phyloP scores from a whole-genome alignment of 2,888 invertebrate genomes.

The Athetis lepigone region DNA sequence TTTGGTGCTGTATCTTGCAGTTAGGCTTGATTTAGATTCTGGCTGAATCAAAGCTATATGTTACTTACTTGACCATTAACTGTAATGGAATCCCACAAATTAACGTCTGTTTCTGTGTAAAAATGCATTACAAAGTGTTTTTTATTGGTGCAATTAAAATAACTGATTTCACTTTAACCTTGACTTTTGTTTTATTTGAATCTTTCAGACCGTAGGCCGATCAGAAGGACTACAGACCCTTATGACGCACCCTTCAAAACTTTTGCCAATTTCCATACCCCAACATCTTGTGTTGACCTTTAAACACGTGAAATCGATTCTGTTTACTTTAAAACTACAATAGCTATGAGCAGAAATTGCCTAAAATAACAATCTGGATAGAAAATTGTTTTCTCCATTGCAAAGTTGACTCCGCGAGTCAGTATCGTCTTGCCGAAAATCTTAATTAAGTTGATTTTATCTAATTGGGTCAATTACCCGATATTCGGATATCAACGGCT shows the following conservation, averaged over 20 bases:
- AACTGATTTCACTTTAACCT: too few species aligned
- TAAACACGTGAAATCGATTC: not conserved
- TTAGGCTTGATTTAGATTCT: too few species aligned
- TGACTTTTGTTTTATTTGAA: too few species aligned
- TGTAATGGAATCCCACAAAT: too few species aligned
- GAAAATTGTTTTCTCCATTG: not conserved
- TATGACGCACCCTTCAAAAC: not conserved
- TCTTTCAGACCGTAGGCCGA: not conserved
- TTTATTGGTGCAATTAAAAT: too few species aligned
- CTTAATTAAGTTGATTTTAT: slow-evolving; percentile 9
- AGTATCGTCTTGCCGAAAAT: not conserved
- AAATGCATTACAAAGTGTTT: too few species aligned
- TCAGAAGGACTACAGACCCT: not conserved
- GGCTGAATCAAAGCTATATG: too few species aligned
- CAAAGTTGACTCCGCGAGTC: not conserved
- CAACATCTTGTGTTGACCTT: not conserved
- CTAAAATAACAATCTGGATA: not conserved
- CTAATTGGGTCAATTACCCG: slow-evolving; percentile 27
- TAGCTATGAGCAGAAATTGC: not conserved
- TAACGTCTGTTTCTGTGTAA: too few species aligned
- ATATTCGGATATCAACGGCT: slow-evolving; percentile 9
- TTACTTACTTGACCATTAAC: too few species aligned
- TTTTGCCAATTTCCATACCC: not conserved
- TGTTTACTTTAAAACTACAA: slow-evolving; percentile 1
- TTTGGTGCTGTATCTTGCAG: too few species aligned